Conservation (phyloP, 2,888 invertebrate species). For the Aethes cnicana region DNA sequence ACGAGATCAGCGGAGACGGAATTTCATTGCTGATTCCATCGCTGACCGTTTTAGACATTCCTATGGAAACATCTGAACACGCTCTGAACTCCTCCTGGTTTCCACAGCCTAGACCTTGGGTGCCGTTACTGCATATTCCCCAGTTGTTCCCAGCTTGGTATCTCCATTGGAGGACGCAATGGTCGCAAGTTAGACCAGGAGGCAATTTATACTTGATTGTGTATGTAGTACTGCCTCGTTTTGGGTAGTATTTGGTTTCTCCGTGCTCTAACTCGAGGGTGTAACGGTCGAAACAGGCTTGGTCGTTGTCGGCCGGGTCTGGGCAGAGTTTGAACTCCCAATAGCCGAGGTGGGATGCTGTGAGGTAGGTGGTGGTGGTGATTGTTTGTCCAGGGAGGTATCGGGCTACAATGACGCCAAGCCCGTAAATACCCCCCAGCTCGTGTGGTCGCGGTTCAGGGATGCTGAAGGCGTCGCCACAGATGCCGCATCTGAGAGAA, state of each 20-base stretch:
- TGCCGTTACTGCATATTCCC: constrained; percentile 87
- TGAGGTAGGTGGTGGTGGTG: constrained; percentile 87
- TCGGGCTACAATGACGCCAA: constrained; percentile 87
- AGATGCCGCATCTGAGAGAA: constrained; percentile 87
- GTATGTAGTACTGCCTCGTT: constrained; percentile 86
- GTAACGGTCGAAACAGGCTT: constrained; percentile 88
- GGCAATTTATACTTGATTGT: constrained; percentile 85
- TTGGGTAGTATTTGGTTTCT: constrained; percentile 85
- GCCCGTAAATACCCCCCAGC: constrained; percentile 89
- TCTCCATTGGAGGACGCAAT: constrained; percentile 93
- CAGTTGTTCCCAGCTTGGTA: constrained; percentile 93
- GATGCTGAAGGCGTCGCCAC: constrained; percentile 90
- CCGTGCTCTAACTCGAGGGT: constrained; percentile 81
- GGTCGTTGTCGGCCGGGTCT: constrained; percentile 84
- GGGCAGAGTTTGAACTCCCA: constrained; percentile 92
- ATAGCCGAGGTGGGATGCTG: constrained; percentile 91
- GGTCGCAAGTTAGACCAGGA: constrained; percentile 85
- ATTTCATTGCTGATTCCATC: constrained; percentile 42
- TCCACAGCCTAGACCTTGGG: constrained; percentile 90
- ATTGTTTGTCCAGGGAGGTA: constrained; percentile 86
- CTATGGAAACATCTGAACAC: constrained; percentile 89
- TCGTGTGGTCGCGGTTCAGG: constrained; percentile 88
- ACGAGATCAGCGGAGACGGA: constrained; percentile 40
- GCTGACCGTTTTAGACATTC: constrained; percentile 62
- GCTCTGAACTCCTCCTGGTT: constrained; percentile 92